Percentiles rank a stretch among this genome's conserved stretches.
phyloP scores from a whole-genome alignment of 1,140 invertebrate genomes.

The Lasioglossum albipes region DNA sequence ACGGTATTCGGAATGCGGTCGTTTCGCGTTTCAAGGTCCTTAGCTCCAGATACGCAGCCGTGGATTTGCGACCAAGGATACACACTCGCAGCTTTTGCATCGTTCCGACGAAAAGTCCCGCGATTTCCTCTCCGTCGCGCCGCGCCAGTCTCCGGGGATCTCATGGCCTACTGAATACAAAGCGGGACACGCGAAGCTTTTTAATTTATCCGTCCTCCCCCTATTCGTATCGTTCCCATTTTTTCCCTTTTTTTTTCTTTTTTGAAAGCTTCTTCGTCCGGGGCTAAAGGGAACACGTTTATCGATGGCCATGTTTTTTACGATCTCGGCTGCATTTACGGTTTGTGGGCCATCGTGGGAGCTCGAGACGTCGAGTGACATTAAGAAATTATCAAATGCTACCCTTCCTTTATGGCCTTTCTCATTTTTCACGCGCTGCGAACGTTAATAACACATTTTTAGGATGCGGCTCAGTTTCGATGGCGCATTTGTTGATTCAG shows the following conservation, averaged over 20 bases:
- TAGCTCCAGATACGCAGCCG: background rate
- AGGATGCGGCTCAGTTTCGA: no score
- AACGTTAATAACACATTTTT: no score
- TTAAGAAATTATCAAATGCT: no score
- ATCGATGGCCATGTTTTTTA: background rate
- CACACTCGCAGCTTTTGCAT: background rate
- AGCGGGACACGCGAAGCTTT: background rate
- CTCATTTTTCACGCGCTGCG: no score
- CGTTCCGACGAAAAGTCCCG: background rate
- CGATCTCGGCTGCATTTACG: background rate
- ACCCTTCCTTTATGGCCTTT: no score
- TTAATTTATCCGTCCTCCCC: background rate
- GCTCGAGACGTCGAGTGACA: background rate
- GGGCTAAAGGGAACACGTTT: background rate
- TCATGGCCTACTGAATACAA: background rate
- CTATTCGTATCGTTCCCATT: background rate
- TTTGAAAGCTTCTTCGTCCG: background rate
- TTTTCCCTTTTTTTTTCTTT: background rate
- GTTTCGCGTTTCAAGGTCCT: conserved; percentile 32
- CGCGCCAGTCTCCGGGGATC: background rate
- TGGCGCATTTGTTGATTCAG: no score
- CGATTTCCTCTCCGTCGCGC: background rate
- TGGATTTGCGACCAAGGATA: conserved; percentile 23
- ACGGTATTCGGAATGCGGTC: conserved; percentile 2
- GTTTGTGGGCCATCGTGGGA: background rate